Base-by-base conservation (phyloP, 2,797 vertebrate genomes). In the Erethizon dorsatum region DNA sequence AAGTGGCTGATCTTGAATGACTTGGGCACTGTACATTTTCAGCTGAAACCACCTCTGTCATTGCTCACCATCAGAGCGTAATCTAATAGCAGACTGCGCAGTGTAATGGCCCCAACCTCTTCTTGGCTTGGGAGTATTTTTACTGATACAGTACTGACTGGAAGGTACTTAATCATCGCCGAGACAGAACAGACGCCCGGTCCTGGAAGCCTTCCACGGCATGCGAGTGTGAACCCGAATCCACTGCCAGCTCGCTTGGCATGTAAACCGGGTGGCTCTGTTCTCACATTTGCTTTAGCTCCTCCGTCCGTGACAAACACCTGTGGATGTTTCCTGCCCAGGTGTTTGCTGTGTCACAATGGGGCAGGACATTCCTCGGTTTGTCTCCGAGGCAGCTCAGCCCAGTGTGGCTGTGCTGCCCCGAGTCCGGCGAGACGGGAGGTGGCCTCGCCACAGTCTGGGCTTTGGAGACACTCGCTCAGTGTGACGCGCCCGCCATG, bases 241-340 rank as follows among this genome's bases (percentile, higher is more conserved):
- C 65, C 11, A 82, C 18, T 94, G 91, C 94, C 91, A 94, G 33
- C 12, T 12, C 31, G 2, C 75, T 90, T 85, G 86, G n/a, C 85
- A 12, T 91, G 94, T 88, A 63, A 33, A 20, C 63, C 5, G 26
- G 26, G 54, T 57, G 71, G 22, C 26, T 88, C 75, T 56, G 5
- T 26, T 67, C 45, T 31, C 12, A 0, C 59, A 20, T 96, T 95
- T 93, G 89, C 84, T 59, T 90, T 67, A 52, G 65, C 73, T 86
- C 47, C 67, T 56, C n/a, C 59, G 52, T 90, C 61, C 37, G 71
- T 2, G 0, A 71, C 91, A 84, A 91, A 95, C 54, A 83, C 78
- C 84, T 97, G 94, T 96, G 80, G 87, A n/a, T 65, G 71, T 92
- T 97, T 89, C 83, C 52, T 54, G 20, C 61, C 85, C 33, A 67